Evolutionary conservation across 2,888 invertebrate genomes (phyloP).

Genomic region (Brachynemurus nebulosus): DNA sequence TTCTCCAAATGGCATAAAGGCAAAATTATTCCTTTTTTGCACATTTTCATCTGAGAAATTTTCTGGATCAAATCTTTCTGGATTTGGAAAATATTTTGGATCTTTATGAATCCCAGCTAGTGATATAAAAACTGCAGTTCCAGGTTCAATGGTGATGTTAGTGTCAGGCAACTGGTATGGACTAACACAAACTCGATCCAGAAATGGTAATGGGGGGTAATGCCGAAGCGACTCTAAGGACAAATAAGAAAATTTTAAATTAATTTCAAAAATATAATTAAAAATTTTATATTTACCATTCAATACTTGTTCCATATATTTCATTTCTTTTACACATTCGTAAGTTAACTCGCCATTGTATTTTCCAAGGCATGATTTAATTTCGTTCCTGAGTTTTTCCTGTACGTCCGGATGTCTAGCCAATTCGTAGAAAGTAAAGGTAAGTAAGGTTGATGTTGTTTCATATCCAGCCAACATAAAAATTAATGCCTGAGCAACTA

Average conservation of each 20-base stretch:
- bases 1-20: neutral
- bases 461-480: neutral
- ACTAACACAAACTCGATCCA: neutral
- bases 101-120: neutral
- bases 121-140: neutral
- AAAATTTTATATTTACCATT: neutral
- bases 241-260: neutral
- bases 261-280: neutral
- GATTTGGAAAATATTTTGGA: slow-evolving; percentile 1
- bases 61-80: neutral
- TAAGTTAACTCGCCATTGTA: neutral
- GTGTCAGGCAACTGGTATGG: neutral
- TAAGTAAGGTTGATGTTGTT: neutral
- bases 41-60: neutral
- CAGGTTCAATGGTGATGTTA: neutral
- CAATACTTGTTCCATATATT: neutral
- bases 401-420: neutral
- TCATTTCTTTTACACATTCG: neutral
- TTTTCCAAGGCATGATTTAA: neutral
- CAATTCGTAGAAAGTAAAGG: neutral
- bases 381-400: neutral
- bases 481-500: neutral
- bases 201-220: neutral
- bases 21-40: neutral
- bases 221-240: neutral